Conservation (phyloP, 1,140 invertebrate genomes). For the Andrena cerasifolii region DNA sequence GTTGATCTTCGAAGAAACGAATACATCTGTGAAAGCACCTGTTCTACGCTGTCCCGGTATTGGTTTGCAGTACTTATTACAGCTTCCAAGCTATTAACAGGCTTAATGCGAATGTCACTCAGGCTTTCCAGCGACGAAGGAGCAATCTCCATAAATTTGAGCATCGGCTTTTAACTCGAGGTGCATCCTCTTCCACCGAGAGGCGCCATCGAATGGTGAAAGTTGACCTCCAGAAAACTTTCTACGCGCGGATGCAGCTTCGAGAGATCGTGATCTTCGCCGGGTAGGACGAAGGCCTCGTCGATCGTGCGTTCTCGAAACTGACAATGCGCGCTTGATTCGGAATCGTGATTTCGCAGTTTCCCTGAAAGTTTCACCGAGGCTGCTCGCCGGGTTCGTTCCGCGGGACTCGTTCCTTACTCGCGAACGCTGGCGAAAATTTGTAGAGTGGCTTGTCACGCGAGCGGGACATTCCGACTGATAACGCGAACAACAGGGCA, state of each 20-base stretch:
- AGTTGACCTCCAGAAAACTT: conserved; percentile 69
- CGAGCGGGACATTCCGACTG: not conserved
- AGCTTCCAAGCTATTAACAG: too few relatives aligned
- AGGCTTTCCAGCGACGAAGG: not conserved
- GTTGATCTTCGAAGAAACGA: too few relatives aligned
- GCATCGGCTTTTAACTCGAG: not conserved
- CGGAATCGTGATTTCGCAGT: not conserved
- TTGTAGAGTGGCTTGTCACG: not conserved
- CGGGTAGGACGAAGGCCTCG: too few relatives aligned
- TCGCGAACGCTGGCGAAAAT: not conserved
- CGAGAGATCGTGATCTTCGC: conserved; percentile 10
- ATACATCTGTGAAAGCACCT: too few relatives aligned
- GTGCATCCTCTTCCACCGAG: conserved; percentile 23
- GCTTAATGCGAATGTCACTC: not conserved
- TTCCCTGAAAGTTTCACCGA: not conserved
- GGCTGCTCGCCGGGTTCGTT: not conserved
- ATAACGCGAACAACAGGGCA: not conserved
- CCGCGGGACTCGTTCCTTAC: not conserved
- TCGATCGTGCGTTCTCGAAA: conserved; percentile 13
- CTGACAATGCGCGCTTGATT: not conserved
- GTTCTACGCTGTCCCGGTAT: too few relatives aligned
- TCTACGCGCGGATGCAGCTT: conserved; percentile 51
- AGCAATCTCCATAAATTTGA: not conserved
- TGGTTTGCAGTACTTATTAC: too few relatives aligned
- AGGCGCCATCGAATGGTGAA: conserved; percentile 63